Conservation (phyloP, 2,797 vertebrate species). For the Megaceryle alcyon region DNA sequence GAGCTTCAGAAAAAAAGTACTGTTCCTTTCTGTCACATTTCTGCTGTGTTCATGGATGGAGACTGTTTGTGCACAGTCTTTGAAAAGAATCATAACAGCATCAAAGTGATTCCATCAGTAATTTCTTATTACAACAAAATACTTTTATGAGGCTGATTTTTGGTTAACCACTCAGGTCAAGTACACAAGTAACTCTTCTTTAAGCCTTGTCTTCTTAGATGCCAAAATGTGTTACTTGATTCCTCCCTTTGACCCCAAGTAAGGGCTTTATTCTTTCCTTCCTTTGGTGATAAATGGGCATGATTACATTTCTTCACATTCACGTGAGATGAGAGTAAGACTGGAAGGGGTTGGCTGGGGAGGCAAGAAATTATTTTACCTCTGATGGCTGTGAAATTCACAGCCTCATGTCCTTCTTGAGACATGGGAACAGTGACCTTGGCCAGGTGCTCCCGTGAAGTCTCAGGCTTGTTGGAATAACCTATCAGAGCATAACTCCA, state of each 20-base stretch:
- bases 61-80: neutral
- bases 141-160: neutral
- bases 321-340: neutral
- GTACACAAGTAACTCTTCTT: neutral
- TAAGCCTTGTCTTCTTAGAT: neutral
- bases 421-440: neutral
- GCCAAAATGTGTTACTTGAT: neutral
- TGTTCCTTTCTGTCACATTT: neutral
- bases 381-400: rapidly evolving
- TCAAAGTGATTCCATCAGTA: neutral
- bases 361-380: neutral
- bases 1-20: neutral
- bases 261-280: neutral
- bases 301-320: neutral
- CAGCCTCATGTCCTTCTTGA: rapidly evolving
- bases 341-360: neutral
- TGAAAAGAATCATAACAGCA: neutral
- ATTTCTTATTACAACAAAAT: neutral
- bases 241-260: neutral
- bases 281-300: neutral
- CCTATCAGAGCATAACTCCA: neutral
- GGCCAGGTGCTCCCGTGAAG: neutral
- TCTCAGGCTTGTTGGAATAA: neutral
- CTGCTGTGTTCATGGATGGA: neutral
- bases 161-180: neutral